Base-by-base conservation (phyloP, 2,797 vertebrate species). In the Microctenopoma stevenorrisi region DNA sequence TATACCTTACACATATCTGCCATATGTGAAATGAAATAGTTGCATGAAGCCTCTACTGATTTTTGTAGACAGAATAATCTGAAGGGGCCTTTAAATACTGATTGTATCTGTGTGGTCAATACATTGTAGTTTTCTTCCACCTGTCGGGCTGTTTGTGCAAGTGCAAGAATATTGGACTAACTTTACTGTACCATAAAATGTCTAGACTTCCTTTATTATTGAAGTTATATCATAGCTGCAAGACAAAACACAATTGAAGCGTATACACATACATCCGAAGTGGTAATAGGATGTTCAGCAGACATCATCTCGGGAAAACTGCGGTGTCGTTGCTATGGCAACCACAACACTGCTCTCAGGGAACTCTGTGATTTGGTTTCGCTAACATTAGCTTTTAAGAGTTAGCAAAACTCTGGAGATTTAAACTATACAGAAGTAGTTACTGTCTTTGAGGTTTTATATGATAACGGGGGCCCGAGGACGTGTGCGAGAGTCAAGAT, bases 301-400 rank as follows among this genome's bases (percentile, higher is more conserved):
- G 5, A 50, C 16, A 0, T 7, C 1, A 7, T 0, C 7, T 11
- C 22, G 30, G 38, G 22, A 22, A 22, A 22, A 18, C 26, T 61
- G 14, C 2, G 11, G 30, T 35, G 57, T 35, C 38, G 91, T 91
- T 83, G 56, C 65, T 44, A 84, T 85, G 74, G 90, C 55, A 74
- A 93, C 86, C 22, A 56, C 53, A 85, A 79, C 76, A 81, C 16
- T 12, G 66, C 3, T 16, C 1, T 54, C 18, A 13, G 50, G 56
- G 53, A 63, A 77, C 9, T 18, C 74, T 22, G 71, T 65, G 78
- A 88, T 87, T 86, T 57, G n/a, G 56, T 78, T 87, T 73, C 33
- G 49, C n/a, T 47, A 42, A 67, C 38, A 48, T 18, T 61, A 28
- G 14, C 25, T 61, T 4, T 22, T 22, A 22, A 22, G 22, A 22